Evolutionary conservation across 2,888 invertebrate species (phyloP), one percentile per base, ranked within the genome.

Genomic region (Hoplodrina ambigua): DNA sequence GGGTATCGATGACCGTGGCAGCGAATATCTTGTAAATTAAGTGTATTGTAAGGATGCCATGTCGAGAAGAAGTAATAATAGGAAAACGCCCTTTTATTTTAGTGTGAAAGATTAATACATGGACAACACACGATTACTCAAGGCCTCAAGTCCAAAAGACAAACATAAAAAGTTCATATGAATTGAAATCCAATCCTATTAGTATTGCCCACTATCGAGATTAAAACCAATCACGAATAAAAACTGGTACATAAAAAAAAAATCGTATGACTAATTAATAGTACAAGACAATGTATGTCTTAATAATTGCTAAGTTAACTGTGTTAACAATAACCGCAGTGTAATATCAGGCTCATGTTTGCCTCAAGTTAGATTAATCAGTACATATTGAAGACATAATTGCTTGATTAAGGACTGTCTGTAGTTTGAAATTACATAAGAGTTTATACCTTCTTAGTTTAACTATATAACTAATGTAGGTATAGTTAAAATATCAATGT

Each of bases 351-450:
- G 62, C 58, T 58, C 25, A 25, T 76, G 67, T 75, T 20, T 66
- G 65, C 65, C 41, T 53, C 19, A 72, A 76, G 41, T 76, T 76
- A 60, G 72, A 76, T 76, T 76, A 59, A 76, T 72, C 72, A 67
- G 67, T 63, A 76, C 59, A 72, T 33, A 76, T 67, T 63, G 59
- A 72, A 76, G 76, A 72, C 62, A 60, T 76, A 76, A 76, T 72
- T 76, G 76, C 72, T 72, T 76, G 67, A 67, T 56, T 61, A 67
- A 67, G 52, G 15, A 44, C 41, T 62, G 44, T 41, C 50, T 65
- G 37, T 25, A 41, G 17, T 46, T 46, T 46, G 53, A 64, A 67
- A 67, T 13, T 53, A 30, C 8, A 19, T 13, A 44, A 10, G 4
- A 44, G 10, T 63, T 46, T 46, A 46, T 46, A 15, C 4, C 15